phyloP scores from a whole-genome alignment of 2,113 vertebrate genomes.

The Myodes glareolus region DNA sequence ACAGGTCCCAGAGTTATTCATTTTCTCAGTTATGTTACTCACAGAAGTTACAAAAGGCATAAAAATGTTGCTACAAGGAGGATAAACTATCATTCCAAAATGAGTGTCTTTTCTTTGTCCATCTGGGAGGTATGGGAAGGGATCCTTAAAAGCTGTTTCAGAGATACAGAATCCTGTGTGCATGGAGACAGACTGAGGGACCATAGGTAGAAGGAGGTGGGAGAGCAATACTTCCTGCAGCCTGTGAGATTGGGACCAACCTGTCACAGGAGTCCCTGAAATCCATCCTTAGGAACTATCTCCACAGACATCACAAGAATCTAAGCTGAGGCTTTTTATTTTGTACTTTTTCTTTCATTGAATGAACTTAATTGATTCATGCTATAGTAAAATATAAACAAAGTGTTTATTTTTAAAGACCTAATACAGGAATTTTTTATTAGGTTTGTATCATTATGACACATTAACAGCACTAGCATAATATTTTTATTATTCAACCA shows the following conservation, averaged over 20 bases:
- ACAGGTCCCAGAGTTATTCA: rapidly evolving
- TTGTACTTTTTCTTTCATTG: not conserved
- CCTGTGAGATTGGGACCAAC: not conserved
- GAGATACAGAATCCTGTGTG: not conserved
- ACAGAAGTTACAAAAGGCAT: not conserved
- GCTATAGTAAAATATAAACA: not conserved
- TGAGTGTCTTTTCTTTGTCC: not conserved
- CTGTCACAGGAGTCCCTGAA: too few relatives aligned
- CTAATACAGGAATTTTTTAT: not conserved
- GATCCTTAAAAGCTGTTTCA: not conserved
- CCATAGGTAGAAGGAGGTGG: rapidly evolving
- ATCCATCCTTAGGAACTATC: not conserved
- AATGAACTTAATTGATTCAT: not conserved
- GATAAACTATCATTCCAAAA: not conserved
- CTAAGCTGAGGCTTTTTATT: not conserved
- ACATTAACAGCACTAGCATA: not conserved
- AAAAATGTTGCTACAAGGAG: not conserved
- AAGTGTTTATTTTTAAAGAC: not conserved
- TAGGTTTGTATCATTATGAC: rapidly evolving
- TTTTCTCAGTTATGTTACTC: not conserved
- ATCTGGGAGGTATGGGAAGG: not conserved
- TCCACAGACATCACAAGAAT: rapidly evolving
- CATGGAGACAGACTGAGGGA: rapidly evolving
- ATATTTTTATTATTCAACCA: not conserved
- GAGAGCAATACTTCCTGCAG: rapidly evolving